phyloP scores from a whole-genome alignment of 2,888 invertebrate species.

The Stenoptilia bipunctidactyla region DNA sequence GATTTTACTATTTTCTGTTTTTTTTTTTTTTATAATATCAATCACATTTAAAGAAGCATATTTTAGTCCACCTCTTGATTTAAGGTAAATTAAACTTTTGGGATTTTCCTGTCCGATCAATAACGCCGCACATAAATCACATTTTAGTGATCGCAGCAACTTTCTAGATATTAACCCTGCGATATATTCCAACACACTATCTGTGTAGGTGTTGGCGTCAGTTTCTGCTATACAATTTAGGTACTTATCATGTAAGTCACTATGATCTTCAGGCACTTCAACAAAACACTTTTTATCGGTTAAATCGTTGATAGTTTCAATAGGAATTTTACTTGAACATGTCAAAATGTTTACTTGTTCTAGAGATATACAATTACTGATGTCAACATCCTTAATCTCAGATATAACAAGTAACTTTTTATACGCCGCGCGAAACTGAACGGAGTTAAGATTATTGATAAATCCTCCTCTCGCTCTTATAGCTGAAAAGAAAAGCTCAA shows the following conservation, averaged over 20 bases:
- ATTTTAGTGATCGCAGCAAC: neutral
- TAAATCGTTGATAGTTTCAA: slow-evolving; percentile 2
- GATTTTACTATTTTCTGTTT: neutral
- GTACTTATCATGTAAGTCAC: slow-evolving; percentile 6
- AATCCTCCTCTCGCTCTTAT: slow-evolving; percentile 14
- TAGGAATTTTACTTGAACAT: slow-evolving; percentile 12
- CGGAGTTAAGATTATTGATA: slow-evolving; percentile 17
- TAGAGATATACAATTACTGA: slow-evolving; percentile 12
- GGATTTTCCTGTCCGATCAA: no score
- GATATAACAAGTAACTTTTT: slow-evolving; percentile 11
- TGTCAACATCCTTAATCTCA: slow-evolving; percentile 11
- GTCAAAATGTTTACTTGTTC: slow-evolving; percentile 14
- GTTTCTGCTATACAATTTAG: neutral
- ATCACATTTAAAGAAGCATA: neutral
- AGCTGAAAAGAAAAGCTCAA: slow-evolving; percentile 14
- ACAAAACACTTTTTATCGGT: slow-evolving; percentile 6
- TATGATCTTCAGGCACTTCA: slow-evolving; percentile 8
- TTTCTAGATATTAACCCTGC: slow-evolving; percentile 5
- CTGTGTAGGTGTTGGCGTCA: neutral
- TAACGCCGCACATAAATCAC: neutral
- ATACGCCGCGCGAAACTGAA: slow-evolving; percentile 13
- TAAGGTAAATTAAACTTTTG: neutral
- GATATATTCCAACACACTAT: slow-evolving; percentile 2
- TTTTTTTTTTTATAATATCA: slow-evolving; percentile 1
- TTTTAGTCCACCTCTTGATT: slow-evolving; percentile 1